Evolutionary conservation across 2,888 invertebrate species (phyloP).

Genomic region (Ochlodes sylvanus): DNA sequence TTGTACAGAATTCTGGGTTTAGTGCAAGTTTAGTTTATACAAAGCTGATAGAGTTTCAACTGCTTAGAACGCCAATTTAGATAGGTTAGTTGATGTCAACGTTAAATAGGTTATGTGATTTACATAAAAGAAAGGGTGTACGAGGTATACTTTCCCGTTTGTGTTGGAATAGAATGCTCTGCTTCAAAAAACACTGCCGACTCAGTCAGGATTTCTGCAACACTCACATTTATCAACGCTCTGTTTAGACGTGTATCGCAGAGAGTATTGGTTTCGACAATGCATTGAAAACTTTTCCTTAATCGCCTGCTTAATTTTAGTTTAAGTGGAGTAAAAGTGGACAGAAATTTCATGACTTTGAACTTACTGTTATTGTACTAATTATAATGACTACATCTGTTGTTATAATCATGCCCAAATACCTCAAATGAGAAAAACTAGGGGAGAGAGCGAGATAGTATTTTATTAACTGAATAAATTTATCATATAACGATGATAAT

Average conservation of each 20-base stretch:
- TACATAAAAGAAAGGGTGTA: neutral
- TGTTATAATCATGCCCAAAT: too few relatives aligned
- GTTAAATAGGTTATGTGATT: neutral
- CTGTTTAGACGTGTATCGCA: conserved; percentile 15
- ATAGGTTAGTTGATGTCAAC: conserved; percentile 13
- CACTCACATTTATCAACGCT: conserved; percentile 13
- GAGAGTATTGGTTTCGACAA: conserved; percentile 7
- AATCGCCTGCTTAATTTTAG: neutral
- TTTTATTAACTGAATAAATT: too few relatives aligned
- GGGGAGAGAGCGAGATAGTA: too few relatives aligned
- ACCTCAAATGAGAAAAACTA: too few relatives aligned
- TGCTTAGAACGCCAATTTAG: neutral
- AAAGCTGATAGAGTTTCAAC: too few relatives aligned
- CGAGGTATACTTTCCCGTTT: conserved; percentile 23
- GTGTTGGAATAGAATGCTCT: conserved; percentile 22
- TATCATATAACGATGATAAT: too few relatives aligned
- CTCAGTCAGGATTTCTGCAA: conserved; percentile 17
- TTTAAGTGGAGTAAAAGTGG: too few relatives aligned
- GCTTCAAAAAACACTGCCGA: conserved; percentile 20
- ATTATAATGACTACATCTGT: too few relatives aligned
- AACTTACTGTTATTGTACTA: too few relatives aligned
- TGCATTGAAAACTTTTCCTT: conserved; percentile 15
- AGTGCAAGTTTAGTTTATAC: too few relatives aligned
- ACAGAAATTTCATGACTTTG: too few relatives aligned
- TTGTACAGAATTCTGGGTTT: too few relatives aligned